These are phyloP conservation scores for Anaspis maculata DNA, from an alignment of 2,888 invertebrate genomes.

Conservation along the genomic window DNA sequence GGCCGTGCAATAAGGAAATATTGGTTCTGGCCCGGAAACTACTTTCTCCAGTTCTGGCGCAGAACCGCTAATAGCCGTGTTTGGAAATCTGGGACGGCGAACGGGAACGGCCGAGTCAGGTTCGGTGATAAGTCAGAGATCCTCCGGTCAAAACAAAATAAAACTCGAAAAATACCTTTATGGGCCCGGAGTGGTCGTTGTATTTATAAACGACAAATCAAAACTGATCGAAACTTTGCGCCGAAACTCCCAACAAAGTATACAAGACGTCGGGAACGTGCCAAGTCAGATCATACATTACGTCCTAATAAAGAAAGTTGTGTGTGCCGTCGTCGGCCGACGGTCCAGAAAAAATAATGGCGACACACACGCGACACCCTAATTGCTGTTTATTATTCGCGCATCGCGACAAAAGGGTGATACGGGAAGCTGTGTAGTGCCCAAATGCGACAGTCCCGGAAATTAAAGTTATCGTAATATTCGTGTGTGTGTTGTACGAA, in stretches of 20 bases:
- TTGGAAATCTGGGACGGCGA: too few relatives aligned
- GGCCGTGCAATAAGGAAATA: too few relatives aligned
- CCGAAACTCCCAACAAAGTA: constrained; percentile 7
- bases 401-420: not conserved
- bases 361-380: too few relatives aligned
- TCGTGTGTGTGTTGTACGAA: too few relatives aligned
- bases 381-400: too few relatives aligned
- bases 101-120: too few relatives aligned
- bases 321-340: too few relatives aligned
- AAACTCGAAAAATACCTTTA: constrained; percentile 3
- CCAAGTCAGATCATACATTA: constrained; percentile 8
- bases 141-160: constrained; percentile 1
- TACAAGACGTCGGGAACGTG: constrained; percentile 10
- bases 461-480: constrained; percentile 7
- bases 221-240: constrained; percentile 12
- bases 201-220: constrained; percentile 12
- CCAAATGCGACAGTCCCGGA: constrained; percentile 2
- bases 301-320: constrained; percentile 1
- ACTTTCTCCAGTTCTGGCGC: too few relatives aligned
- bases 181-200: constrained; percentile 8
- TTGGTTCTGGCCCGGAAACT: too few relatives aligned
- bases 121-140: too few relatives aligned
- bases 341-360: constrained; percentile 3
- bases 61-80: too few relatives aligned
- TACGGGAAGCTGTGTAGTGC: not conserved